Percentiles rank a stretch among this genome's conserved stretches.
Evolutionary conservation across 2,888 invertebrate genomes (phyloP).

Genomic region (Rotaria magnacalcarata): DNA sequence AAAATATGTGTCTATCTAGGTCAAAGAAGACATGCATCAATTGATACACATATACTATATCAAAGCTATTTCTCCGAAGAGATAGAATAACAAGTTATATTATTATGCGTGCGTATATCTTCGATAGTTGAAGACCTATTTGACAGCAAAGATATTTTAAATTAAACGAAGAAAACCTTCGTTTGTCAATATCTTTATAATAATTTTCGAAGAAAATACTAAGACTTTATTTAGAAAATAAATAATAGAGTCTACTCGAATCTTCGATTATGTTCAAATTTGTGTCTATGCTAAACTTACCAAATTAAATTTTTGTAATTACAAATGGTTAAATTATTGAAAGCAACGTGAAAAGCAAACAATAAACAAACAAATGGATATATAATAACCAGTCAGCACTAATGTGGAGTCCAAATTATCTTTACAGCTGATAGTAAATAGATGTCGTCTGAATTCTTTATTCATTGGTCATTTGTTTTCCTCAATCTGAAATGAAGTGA

Average conservation of each 20-base stretch:
- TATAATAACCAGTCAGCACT: neutral
- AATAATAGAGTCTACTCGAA: neutral
- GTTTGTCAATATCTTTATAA: neutral
- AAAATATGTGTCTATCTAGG: neutral
- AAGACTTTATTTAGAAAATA: neutral
- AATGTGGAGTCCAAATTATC: neutral
- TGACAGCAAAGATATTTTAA: conserved; percentile 1
- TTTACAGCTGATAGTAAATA: neutral
- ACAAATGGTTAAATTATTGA: neutral
- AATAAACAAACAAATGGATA: conserved; percentile 11
- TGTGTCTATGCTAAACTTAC: neutral
- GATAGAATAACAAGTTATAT: neutral
- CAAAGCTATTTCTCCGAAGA: neutral
- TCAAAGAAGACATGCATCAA: neutral
- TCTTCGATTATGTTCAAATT: neutral
- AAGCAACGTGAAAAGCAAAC: neutral
- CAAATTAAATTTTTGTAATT: neutral
- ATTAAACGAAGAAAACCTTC: conserved; percentile 20
- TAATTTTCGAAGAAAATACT: conserved; percentile 10
- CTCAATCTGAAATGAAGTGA: no score
- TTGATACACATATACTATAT: neutral
- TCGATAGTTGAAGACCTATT: neutral
- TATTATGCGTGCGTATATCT: neutral
- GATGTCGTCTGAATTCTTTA: neutral
- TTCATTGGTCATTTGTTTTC: no score